phyloP scores from a whole-genome alignment of 2,113 vertebrate species.

The Lota lota region DNA sequence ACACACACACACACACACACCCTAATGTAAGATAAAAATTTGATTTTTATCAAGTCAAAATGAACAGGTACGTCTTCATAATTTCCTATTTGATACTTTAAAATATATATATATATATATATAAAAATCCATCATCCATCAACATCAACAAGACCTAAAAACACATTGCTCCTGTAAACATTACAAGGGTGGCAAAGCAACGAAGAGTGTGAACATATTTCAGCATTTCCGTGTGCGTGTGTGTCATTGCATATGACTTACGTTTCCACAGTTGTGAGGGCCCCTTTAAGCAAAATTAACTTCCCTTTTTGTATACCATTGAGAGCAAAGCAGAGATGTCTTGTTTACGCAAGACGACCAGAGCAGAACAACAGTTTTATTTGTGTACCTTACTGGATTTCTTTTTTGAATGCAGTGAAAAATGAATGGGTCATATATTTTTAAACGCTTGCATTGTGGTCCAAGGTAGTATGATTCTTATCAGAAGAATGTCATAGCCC shows the following conservation, averaged over 20 bases:
- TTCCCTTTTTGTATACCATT: slow-evolving; percentile 43
- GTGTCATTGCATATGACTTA: slow-evolving; percentile 3
- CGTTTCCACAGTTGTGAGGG: slow-evolving; percentile 48
- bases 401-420: slow-evolving; percentile 15
- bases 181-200: slow-evolving; percentile 52
- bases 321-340: slow-evolving; percentile 54
- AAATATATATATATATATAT: slow-evolving; percentile 25
- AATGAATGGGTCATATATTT: slow-evolving; percentile 32
- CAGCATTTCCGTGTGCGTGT: slow-evolving; percentile 55
- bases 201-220: slow-evolving; percentile 60
- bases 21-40: no score
- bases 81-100: slow-evolving; percentile 15
- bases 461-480: slow-evolving; percentile 73
- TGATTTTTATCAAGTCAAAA: neutral
- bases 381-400: slow-evolving; percentile 50
- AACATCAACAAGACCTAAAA: slow-evolving; percentile 32
- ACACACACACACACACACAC: neutral
- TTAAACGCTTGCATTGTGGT: slow-evolving; percentile 39
- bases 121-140: slow-evolving; percentile 20
- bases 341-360: slow-evolving; percentile 34
- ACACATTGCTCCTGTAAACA: slow-evolving; percentile 60
- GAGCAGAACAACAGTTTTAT: slow-evolving; percentile 47
- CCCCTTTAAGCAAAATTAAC: slow-evolving; percentile 22
- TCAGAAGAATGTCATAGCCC: slow-evolving; percentile 54
- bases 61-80: neutral